Evolutionary conservation across 2,113 vertebrate genomes (phyloP).

Genomic region (Ceyx margarethae): DNA sequence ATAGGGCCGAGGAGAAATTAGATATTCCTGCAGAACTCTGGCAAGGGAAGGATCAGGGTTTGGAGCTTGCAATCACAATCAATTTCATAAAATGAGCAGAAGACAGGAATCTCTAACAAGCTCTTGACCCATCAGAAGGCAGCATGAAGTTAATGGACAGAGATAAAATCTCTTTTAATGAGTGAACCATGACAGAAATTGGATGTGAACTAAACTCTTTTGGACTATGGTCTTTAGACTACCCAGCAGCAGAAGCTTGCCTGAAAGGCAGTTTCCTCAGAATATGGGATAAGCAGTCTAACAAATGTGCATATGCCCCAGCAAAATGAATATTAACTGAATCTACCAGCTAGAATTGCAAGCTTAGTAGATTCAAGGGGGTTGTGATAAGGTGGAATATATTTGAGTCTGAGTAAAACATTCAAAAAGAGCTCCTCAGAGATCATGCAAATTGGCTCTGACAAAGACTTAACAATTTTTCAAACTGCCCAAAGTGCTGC

Average conservation of each 20-base stretch:
- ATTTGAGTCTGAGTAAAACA: background rate
- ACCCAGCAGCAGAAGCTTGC: background rate
- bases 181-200: background rate
- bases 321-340: conserved; percentile 14
- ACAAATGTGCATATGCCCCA: background rate
- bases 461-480: background rate
- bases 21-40: background rate
- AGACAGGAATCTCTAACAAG: background rate
- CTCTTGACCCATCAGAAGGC: background rate
- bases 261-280: background rate
- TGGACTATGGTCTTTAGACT: background rate
- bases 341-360: background rate
- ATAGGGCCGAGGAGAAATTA: background rate
- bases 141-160: background rate
- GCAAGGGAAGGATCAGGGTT: background rate
- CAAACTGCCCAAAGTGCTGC: background rate
- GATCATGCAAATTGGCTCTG: background rate
- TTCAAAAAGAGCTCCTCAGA: background rate
- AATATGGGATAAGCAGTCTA: background rate
- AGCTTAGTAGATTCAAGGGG: background rate
- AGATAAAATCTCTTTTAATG: background rate
- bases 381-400: background rate
- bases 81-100: background rate
- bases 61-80: background rate
- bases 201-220: background rate